phyloP scores from a whole-genome alignment of 2,797 vertebrate genomes.

The Esox masquinongy region DNA sequence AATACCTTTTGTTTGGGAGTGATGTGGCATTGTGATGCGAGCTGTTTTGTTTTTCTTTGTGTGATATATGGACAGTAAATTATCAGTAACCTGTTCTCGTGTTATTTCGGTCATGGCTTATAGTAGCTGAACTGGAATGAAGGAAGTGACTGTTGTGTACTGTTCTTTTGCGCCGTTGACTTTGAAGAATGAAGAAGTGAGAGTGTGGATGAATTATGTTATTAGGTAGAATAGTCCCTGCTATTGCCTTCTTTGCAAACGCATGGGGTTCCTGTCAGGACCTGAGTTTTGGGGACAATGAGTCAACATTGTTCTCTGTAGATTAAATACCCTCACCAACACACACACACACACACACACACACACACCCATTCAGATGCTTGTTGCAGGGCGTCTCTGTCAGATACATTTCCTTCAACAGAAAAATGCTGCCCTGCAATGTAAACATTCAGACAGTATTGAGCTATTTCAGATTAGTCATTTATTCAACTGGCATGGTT shows the following conservation, averaged over 20 bases:
- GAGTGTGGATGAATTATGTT: background rate
- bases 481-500: slow-evolving; percentile 61
- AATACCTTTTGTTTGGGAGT: background rate
- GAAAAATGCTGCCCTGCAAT: slow-evolving; percentile 36
- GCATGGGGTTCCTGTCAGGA: background rate
- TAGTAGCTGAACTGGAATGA: background rate
- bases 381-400: background rate
- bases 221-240: background rate
- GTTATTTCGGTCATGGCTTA: background rate
- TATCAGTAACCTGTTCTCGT: background rate
- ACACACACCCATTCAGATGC: background rate
- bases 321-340: background rate
- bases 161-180: slow-evolving; percentile 21
- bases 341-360: background rate
- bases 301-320: background rate
- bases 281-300: background rate
- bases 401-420: slow-evolving; percentile 12
- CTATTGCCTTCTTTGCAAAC: background rate
- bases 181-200: slow-evolving; percentile 55
- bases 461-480: slow-evolving; percentile 57
- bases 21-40: background rate
- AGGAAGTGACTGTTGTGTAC: background rate
- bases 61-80: background rate
- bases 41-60: background rate
- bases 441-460: slow-evolving; percentile 40